Percentiles rank a stretch among this genome's conserved stretches.
Conservation (phyloP, 2,797 vertebrate genomes). For the Coregonus sp. region DNA sequence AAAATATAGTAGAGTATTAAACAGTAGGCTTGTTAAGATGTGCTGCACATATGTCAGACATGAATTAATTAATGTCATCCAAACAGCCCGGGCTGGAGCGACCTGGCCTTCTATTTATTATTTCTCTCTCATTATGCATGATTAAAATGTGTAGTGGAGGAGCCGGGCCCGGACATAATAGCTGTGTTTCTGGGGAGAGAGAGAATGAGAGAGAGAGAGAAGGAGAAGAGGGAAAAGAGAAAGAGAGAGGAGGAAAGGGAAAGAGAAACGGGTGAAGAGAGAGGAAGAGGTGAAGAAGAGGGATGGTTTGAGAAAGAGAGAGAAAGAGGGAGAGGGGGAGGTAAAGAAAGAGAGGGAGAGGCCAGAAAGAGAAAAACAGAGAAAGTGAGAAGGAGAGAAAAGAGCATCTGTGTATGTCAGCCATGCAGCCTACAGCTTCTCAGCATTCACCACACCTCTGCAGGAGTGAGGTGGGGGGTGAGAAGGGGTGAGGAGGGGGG, state of each 20-base stretch:
- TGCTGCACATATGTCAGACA: conserved; percentile 41
- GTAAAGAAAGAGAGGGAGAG: conserved; percentile 32
- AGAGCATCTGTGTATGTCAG: conserved; percentile 62
- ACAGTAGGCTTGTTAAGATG: conserved; percentile 34
- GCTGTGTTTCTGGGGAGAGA: conserved; percentile 60
- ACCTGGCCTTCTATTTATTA: conserved; percentile 38
- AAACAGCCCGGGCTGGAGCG: conserved; percentile 39
- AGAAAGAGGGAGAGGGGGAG: conserved; percentile 7
- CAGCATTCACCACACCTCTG: conserved; percentile 58
- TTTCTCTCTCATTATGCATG: conserved; percentile 64
- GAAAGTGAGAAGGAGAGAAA: conserved; percentile 26
- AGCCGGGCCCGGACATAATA: conserved; percentile 52
- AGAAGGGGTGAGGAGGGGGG: conserved; percentile 5
- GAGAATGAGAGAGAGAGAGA: conserved; percentile 21
- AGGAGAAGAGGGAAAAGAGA: neutral
- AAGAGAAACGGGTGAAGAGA: conserved; percentile 33
- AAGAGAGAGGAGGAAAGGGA: neutral
- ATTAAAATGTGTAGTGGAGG: conserved; percentile 68
- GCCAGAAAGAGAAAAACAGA: conserved; percentile 30
- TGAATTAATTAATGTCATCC: conserved; percentile 55
- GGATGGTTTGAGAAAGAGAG: neutral
- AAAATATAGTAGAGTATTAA: conserved; percentile 24
- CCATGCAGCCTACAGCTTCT: conserved; percentile 54
- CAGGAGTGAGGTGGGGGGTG: conserved; percentile 17
- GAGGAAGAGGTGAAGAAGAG: conserved; percentile 1